A percentile compares a stretch with the other conserved stretches of the same genome.
phyloP scores from a whole-genome alignment of 2,888 invertebrate genomes.

The Artemia sinica region DNA sequence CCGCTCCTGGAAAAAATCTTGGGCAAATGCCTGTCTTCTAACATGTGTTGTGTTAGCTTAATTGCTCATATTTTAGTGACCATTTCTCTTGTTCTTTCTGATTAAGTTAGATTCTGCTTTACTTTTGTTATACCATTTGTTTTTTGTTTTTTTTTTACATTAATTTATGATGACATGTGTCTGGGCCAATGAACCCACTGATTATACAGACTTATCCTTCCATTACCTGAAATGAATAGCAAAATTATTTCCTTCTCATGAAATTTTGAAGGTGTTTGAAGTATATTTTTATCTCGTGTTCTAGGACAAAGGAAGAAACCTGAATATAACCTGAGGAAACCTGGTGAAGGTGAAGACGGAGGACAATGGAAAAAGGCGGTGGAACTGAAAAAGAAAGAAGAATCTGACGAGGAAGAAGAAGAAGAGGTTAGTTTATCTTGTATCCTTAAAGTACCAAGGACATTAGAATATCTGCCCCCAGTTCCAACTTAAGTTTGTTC shows the following conservation, averaged over 20 bases:
- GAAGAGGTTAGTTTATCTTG: constrained; percentile 40
- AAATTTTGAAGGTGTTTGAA: constrained; percentile 1
- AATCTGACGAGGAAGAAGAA: constrained; percentile 45
- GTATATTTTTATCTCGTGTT: background rate
- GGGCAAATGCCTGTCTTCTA: too few species aligned
- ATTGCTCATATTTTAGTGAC: too few species aligned
- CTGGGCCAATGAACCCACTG: background rate
- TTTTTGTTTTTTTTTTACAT: background rate
- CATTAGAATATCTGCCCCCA: background rate
- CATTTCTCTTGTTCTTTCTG: too few species aligned
- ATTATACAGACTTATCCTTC: constrained; percentile 12
- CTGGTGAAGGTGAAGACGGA: constrained; percentile 80
- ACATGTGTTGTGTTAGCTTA: too few species aligned
- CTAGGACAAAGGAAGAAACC: constrained; percentile 55
- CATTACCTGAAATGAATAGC: constrained; percentile 11
- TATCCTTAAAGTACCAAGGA: constrained; percentile 13
- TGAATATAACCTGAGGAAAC: constrained; percentile 74
- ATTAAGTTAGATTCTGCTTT: too few species aligned
- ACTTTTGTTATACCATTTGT: too few species aligned
- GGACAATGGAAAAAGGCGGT: constrained; percentile 84
- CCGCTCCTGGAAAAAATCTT: too few species aligned
- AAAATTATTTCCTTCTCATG: background rate
- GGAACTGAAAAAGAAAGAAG: constrained; percentile 52
- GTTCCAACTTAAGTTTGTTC: background rate
- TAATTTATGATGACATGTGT: background rate